These are phyloP conservation scores for Arrhamphus sclerolepis DNA, from an alignment of 2,797 vertebrate species.

Conservation along the genomic window DNA sequence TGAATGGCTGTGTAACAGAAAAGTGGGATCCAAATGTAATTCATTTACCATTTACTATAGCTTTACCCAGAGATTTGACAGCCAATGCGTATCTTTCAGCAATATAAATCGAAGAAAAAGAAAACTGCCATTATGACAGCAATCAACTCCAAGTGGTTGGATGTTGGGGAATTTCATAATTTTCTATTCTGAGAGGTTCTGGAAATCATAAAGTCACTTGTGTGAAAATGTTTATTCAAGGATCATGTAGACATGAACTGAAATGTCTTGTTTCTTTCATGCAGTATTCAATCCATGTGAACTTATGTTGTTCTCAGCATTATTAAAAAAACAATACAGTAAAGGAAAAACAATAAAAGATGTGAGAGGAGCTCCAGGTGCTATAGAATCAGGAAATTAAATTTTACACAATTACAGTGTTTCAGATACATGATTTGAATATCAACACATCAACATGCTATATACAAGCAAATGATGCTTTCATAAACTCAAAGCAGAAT, in stretches of 20 bases:
- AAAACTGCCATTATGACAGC: too few species aligned
- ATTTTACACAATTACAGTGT: slow-evolving; percentile 33
- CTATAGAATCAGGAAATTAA: slow-evolving; percentile 37
- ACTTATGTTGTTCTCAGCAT: slow-evolving; percentile 17
- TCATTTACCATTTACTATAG: too few species aligned
- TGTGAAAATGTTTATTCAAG: slow-evolving; percentile 11
- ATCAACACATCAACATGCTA: slow-evolving; percentile 43
- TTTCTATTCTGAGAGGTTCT: too few species aligned
- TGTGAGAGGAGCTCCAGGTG: slow-evolving; percentile 19
- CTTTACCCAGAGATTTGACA: too few species aligned
- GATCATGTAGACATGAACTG: neutral
- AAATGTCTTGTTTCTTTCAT: slow-evolving; percentile 8
- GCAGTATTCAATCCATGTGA: slow-evolving; percentile 11
- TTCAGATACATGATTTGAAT: slow-evolving; percentile 48
- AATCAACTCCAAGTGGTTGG: too few species aligned
- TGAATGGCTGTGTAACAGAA: too few species aligned
- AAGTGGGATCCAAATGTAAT: too few species aligned
- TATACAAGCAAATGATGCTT: slow-evolving; percentile 31
- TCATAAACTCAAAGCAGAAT: slow-evolving; percentile 28
- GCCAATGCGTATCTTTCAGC: too few species aligned
- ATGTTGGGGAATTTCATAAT: too few species aligned
- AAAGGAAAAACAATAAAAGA: slow-evolving; percentile 23
- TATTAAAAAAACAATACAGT: slow-evolving; percentile 10
- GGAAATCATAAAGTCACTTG: too few species aligned
- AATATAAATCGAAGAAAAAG: too few species aligned